A percentile compares a stretch with the other conserved stretches of the same genome.
These are phyloP conservation scores for Cosmia pyralina DNA, from an alignment of 2,888 invertebrate genomes.

Conservation along the genomic window DNA sequence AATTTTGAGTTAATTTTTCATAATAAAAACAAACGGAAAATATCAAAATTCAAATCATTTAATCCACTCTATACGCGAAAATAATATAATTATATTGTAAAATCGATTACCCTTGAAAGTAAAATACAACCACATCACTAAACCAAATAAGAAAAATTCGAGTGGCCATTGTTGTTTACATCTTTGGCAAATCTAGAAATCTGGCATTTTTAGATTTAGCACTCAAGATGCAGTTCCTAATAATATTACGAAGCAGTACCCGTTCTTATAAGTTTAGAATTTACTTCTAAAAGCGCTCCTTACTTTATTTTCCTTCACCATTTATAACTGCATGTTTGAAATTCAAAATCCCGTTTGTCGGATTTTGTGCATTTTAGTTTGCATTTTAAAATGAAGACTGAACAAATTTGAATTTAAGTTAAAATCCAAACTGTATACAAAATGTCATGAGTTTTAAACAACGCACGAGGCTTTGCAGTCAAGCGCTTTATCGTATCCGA, in stretches of 20 bases:
- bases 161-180: too few relatives aligned
- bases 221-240: not conserved
- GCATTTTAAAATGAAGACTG: slow-evolving; percentile 40
- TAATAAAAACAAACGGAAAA: too few relatives aligned
- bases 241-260: not conserved
- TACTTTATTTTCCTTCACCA: slow-evolving; percentile 21
- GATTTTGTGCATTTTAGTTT: slow-evolving; percentile 37
- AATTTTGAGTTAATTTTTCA: too few relatives aligned
- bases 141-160: too few relatives aligned
- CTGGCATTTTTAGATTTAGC: too few relatives aligned
- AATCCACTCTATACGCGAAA: too few relatives aligned
- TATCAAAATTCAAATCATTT: too few relatives aligned
- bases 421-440: slow-evolving; percentile 16
- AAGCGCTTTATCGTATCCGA: slow-evolving; percentile 7
- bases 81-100: too few relatives aligned
- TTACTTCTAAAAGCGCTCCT: slow-evolving; percentile 2
- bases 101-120: too few relatives aligned
- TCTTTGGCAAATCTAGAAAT: too few relatives aligned
- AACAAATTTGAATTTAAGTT: slow-evolving; percentile 39
- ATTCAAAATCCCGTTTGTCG: slow-evolving; percentile 29
- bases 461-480: slow-evolving; percentile 19
- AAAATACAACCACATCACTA: too few relatives aligned
- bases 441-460: slow-evolving; percentile 47
- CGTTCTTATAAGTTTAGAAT: not conserved
- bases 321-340: slow-evolving; percentile 43